Conservation (phyloP, 2,797 vertebrate genomes). For the Adelosebastes latens region DNA sequence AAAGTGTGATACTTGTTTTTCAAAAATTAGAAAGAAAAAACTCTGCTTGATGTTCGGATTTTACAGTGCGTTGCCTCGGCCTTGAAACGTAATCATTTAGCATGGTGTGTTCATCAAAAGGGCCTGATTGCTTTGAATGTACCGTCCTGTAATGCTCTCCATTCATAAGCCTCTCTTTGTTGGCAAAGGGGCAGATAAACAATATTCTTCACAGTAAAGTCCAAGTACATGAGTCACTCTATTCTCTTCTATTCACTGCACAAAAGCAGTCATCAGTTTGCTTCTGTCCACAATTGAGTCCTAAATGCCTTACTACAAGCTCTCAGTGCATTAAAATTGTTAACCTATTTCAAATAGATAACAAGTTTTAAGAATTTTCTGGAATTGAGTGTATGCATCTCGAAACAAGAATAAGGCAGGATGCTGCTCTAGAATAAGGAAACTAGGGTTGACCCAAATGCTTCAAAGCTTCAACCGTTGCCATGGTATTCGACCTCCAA, state of each 20-base stretch:
- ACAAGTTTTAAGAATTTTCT: not conserved
- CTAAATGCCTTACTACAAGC: constrained; percentile 19
- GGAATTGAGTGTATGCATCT: not conserved
- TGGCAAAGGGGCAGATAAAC: constrained; percentile 25
- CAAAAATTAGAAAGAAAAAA: constrained; percentile 17
- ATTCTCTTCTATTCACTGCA: constrained; percentile 19
- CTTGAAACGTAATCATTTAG: constrained; percentile 59
- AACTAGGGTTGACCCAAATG: not conserved
- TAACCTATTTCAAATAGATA: constrained; percentile 2
- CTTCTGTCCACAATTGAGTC: constrained; percentile 31
- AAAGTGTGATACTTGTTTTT: not conserved
- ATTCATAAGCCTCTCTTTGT: constrained; percentile 31
- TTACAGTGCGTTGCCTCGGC: constrained; percentile 22
- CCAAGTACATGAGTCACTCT: constrained; percentile 22
- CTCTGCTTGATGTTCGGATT: constrained; percentile 18
- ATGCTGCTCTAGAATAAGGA: not conserved
- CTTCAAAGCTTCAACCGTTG: too few species aligned
- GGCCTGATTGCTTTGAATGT: constrained; percentile 59
- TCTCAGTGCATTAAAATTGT: not conserved
- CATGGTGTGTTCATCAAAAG: constrained; percentile 58
- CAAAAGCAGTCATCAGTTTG: constrained; percentile 19
- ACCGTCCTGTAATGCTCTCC: constrained; percentile 29
- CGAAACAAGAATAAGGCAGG: not conserved
- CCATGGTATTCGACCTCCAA: too few species aligned
- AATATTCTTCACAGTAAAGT: constrained; percentile 14